These are phyloP conservation scores for Petrolisthes manimaculis DNA, from an alignment of 2,888 invertebrate species.

Conservation along the genomic window DNA sequence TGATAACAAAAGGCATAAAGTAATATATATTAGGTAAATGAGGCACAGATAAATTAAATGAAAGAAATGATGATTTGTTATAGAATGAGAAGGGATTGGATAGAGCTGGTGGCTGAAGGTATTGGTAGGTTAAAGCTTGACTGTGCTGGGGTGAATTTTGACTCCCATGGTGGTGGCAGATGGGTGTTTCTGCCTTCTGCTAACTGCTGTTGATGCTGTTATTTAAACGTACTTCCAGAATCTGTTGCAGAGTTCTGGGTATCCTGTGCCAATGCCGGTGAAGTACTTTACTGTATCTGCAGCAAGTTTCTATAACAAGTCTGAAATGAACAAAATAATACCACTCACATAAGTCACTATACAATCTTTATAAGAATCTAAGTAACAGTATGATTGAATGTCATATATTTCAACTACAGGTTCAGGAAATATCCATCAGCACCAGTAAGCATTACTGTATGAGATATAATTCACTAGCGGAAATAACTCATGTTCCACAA, in stretches of 20 bases:
- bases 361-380: not conserved
- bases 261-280: conserved; percentile 17
- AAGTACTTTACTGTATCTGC: not conserved
- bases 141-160: not conserved
- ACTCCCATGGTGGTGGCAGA: not conserved
- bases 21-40: conserved; percentile 31
- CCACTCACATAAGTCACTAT: not conserved
- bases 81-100: not conserved
- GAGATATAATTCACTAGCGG: not conserved
- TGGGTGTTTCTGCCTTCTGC: conserved; percentile 17
- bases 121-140: not conserved
- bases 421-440: not conserved
- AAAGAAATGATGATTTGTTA: not conserved
- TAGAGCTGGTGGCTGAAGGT: not conserved
- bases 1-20: conserved; percentile 29
- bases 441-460: not conserved
- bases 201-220: conserved; percentile 16
- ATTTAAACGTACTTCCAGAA: conserved; percentile 31
- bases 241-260: conserved; percentile 39
- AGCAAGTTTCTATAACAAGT: conserved; percentile 29
- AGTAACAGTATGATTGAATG: too few relatives aligned
- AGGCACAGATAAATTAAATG: conserved; percentile 27
- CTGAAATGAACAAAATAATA: conserved; percentile 19
- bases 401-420: not conserved
- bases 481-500: not conserved